Evolutionary conservation across 2,888 invertebrate species (phyloP).

Genomic region (Ormia ochracea): DNA sequence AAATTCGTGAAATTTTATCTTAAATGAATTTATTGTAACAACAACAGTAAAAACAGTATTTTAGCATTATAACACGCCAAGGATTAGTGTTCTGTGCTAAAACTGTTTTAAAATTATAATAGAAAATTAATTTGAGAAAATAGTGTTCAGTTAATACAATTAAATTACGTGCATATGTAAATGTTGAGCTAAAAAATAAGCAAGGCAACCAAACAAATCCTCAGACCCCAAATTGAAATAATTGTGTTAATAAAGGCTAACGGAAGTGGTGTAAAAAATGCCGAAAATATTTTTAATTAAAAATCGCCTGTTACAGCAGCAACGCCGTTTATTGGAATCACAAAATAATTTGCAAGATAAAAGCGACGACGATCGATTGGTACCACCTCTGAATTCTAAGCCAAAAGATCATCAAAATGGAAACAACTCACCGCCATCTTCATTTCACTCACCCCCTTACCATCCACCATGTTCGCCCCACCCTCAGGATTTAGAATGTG

Average conservation of each 20-base stretch:
- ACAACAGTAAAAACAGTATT: slow-evolving; percentile 48
- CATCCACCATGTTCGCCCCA: slow-evolving; percentile 63
- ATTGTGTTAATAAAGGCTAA: slow-evolving; percentile 14
- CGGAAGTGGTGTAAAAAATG: slow-evolving; percentile 78
- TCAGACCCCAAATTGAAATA: slow-evolving; percentile 1
- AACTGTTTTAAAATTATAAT: slow-evolving; percentile 50
- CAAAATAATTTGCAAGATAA: slow-evolving; percentile 87
- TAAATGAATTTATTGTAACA: too few species aligned
- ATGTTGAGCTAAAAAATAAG: too few species aligned
- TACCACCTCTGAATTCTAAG: slow-evolving; percentile 80
- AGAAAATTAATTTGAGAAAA: slow-evolving; percentile 30
- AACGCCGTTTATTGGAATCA: slow-evolving; percentile 87
- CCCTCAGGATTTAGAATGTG: slow-evolving; percentile 66
- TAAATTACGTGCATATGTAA: not conserved
- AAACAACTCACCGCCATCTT: slow-evolving; percentile 22
- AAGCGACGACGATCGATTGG: slow-evolving; percentile 80
- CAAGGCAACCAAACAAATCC: not conserved
- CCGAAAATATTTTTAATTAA: slow-evolving; percentile 96
- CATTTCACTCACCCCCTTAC: slow-evolving; percentile 25
- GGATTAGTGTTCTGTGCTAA: slow-evolving; percentile 61
- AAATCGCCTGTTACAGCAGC: slow-evolving; percentile 93
- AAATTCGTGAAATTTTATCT: slow-evolving; percentile 2
- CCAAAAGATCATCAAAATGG: slow-evolving; percentile 68
- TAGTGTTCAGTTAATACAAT: not conserved
- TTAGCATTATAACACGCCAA: slow-evolving; percentile 61